These are phyloP conservation scores for Burhinus bistriatus DNA, from an alignment of 2,113 vertebrate genomes.

Conservation along the genomic window DNA sequence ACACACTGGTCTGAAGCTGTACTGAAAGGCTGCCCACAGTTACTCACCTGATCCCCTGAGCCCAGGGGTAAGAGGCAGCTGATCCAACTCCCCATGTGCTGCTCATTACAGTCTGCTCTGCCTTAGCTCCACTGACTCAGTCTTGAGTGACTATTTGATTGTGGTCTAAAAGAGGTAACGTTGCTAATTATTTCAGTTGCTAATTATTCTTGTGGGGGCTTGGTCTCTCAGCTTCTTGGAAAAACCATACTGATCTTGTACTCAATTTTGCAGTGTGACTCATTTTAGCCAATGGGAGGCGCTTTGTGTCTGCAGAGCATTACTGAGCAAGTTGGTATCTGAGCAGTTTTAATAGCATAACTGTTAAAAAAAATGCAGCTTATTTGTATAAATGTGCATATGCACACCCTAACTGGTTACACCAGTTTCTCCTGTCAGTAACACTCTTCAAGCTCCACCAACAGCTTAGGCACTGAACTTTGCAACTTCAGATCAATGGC, in stretches of 20 bases:
- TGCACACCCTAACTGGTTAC: not conserved
- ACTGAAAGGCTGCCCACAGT: not conserved
- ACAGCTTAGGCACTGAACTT: not conserved
- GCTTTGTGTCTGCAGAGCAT: not conserved
- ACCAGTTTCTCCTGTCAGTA: not conserved
- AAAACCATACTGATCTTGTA: not conserved
- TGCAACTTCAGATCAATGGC: not conserved
- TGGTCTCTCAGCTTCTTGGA: not conserved
- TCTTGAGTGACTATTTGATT: not conserved
- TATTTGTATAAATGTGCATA: not conserved
- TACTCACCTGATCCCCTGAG: not conserved
- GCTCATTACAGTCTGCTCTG: not conserved
- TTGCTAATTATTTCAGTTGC: not conserved
- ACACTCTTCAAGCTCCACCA: not conserved
- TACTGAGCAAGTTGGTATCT: not conserved
- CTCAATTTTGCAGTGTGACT: not conserved
- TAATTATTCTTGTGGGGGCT: not conserved
- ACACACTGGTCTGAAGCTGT: not conserved
- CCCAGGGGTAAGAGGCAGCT: not conserved
- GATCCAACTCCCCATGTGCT: not conserved
- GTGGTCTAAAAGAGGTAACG: not conserved
- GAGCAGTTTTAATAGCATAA: not conserved
- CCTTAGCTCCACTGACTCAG: not conserved
- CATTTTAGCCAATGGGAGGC: not conserved
- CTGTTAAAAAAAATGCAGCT: not conserved